phyloP scores from a whole-genome alignment of 92 coral and sea anemone genomes.

The Hydrozoanthus gracilis region DNA sequence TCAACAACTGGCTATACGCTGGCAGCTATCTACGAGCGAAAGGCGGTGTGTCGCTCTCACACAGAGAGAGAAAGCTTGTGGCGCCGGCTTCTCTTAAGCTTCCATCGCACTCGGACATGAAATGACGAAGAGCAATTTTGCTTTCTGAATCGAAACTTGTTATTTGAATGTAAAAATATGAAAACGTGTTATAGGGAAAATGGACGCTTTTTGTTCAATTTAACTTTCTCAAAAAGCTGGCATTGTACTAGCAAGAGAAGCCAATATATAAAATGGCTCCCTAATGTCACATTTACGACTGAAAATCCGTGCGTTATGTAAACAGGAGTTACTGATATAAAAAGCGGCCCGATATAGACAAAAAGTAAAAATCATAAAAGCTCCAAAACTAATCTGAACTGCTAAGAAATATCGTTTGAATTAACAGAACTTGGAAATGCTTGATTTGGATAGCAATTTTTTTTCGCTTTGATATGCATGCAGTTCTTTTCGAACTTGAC shows the following conservation, averaged over 20 bases:
- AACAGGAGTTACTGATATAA: slow-evolving; percentile 29
- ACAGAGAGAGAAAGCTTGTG: background rate
- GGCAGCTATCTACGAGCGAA: background rate
- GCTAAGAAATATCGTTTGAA: background rate
- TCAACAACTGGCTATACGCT: slow-evolving; percentile 1
- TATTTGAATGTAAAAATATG: background rate
- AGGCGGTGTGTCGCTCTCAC: background rate
- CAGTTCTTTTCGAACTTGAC: background rate
- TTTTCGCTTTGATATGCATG: background rate
- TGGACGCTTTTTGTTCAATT: background rate
- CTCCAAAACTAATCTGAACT: background rate
- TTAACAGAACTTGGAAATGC: no score
- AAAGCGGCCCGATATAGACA: background rate
- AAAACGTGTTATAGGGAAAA: background rate
- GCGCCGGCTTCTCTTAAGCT: background rate
- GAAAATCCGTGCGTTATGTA: slow-evolving; percentile 14
- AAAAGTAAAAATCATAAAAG: background rate
- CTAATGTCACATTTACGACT: slow-evolving; percentile 15
- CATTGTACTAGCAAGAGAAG: background rate
- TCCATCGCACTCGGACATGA: background rate
- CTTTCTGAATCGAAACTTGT: background rate
- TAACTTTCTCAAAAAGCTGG: slow-evolving; percentile 16
- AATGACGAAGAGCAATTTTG: background rate
- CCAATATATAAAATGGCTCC: slow-evolving; percentile 35
- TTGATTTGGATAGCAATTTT: background rate